Evolutionary conservation across 2,888 invertebrate species (phyloP), one percentile per base, ranked within the genome.

Genomic region (Lumbricus terrestris): DNA sequence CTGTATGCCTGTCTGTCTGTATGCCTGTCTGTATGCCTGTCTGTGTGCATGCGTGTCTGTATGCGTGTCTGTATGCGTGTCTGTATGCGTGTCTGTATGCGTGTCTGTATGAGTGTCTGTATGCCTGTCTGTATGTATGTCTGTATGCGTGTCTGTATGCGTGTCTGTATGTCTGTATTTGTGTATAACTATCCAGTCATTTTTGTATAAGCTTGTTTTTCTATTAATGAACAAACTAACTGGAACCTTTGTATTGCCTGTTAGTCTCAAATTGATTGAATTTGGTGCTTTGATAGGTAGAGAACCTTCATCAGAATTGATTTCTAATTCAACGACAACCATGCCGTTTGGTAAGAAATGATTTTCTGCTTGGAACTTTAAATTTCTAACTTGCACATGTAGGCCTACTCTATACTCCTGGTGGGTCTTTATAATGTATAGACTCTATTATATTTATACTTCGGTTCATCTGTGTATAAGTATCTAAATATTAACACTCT

Each of bases 341-440:
- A 85, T 85, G 85, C 85, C 85, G 23, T 85, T 85, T 35, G 85
- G 85, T 85, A 85, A 85, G 85, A n/a, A n/a, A 69, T n/a, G 0
- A n/a, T 69, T 69, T 69, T 69, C 69, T 69, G 69, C n/a, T 69
- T 6, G 4, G 69, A 69, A 69, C 69, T 69, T 54, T 11, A 54
- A 54, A 69, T 16, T 69, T 3, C 8, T 8, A 29, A 69, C n/a
- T n/a, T n/a, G n/a, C n/a, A n/a, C n/a, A n/a, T n/a, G n/a, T n/a
- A n/a, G n/a, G n/a, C n/a, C n/a, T n/a, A n/a, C n/a, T n/a, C n/a
- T n/a, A 69, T n/a, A 13, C n/a, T n/a, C 0, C 16, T 16, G 11
- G 1, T 5, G n/a, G 29, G n/a, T 69, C n/a, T 69, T 69, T 13
- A 69, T 11, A 8, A 69, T 8, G 69, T 69, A 8, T n/a, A 8